Base-by-base conservation (phyloP, 2,888 invertebrate species). In the Nymphalis urticae region DNA sequence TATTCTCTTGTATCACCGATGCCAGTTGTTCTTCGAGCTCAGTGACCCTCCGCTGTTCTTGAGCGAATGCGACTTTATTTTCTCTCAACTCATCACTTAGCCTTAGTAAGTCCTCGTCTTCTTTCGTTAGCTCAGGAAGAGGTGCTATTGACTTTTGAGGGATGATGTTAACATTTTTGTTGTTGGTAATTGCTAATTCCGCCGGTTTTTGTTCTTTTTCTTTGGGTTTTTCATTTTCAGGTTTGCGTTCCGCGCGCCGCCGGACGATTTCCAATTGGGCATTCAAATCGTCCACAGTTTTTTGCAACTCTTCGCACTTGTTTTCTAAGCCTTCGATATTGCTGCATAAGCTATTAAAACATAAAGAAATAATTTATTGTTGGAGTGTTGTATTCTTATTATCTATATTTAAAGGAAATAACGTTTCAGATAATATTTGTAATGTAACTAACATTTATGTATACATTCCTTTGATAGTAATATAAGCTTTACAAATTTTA, bases 301-400 rank as follows among this genome's bases (percentile, higher is more conserved):
- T 95, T 80, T 96, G 96, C 66, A 97, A 91, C 73, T 98, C 98
- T 80, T 98, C 98, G 84, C 96, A 95, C 83, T 96, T 96, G 58
- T 94, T 86, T 87, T 98, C 98, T 79, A 98, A 92, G 47, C 94
- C 94, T 85, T 97, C 97, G 76, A 97, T 95, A 77, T 95, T 96
- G 72, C 94, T 90, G 79, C 95, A 95, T 81, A 97, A 93, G 75
- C 95, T 96, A 89, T 47, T 36, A 58, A 42, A 85, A 87, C 71
- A 47, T 48, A 69, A 63, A 66, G 48, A 62, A 68, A 68, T 53
- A 47, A 50, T 24, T 32, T 27, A 58, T 36, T 51, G 4, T 2
- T 42, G 42, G 42, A 48, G n/a, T 6, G 19, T 36, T 2, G 13
- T 13, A 48, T 66, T 62, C 19, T 8, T 42, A 16, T 50, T 51